phyloP scores from a whole-genome alignment of 2,113 vertebrate species.

The Coregonus clupeaformis region DNA sequence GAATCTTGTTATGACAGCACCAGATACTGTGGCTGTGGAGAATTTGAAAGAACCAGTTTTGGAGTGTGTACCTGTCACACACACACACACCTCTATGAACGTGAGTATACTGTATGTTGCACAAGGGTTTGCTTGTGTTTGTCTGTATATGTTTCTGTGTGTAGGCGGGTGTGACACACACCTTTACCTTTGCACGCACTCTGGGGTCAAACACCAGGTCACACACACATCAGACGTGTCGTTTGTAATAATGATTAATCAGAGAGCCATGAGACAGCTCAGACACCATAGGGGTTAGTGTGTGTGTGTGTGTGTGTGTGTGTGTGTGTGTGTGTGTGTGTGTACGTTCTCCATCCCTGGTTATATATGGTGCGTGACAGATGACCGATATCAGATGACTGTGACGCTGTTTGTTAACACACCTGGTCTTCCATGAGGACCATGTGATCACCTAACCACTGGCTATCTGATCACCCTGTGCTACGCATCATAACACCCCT shows the following conservation, averaged over 20 bases:
- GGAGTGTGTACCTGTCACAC: slow-evolving; percentile 18
- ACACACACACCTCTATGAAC: background rate
- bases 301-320: slow-evolving; percentile 10
- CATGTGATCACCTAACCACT: no score
- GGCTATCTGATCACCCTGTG: no score
- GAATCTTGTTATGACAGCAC: slow-evolving; percentile 39
- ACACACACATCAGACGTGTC: background rate
- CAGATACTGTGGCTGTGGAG: slow-evolving; percentile 4
- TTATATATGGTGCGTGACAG: no score
- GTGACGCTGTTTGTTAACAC: no score
- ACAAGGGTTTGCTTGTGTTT: background rate
- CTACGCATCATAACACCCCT: no score
- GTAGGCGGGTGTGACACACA: background rate
- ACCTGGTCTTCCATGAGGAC: no score
- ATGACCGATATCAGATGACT: no score
- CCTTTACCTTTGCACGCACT: background rate
- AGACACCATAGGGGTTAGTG: slow-evolving; percentile 19
- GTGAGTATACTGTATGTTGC: background rate
- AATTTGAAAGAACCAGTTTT: slow-evolving; percentile 45
- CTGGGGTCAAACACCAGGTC: slow-evolving; percentile 2
- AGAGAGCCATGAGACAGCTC: slow-evolving; percentile 3
- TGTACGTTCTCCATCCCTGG: background rate
- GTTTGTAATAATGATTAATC: background rate
- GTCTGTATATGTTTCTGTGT: background rate
- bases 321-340: background rate